Base-by-base conservation (phyloP, 2,113 vertebrate species). In the Garra rufa region DNA sequence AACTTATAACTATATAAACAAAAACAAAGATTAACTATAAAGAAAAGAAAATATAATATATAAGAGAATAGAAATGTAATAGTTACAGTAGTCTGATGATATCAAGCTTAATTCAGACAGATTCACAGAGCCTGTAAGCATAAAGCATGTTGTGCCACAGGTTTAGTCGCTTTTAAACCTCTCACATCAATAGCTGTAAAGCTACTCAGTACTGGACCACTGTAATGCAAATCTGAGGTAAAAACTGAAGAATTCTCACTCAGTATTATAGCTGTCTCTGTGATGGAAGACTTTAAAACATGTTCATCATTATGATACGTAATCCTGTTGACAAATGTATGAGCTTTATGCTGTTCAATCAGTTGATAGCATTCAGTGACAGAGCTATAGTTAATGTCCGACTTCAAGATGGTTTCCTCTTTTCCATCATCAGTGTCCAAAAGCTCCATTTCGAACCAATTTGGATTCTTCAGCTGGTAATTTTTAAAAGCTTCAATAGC, bases 381-480 rank as follows among this genome's bases (percentile, higher is more conserved):
- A 48, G 69, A 34, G 48, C 28, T 38, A 21, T 24, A 14, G 44
- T 4, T 28, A 10, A 14, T 50, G 24, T 83, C 71, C 17, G 24
- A 44, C 3, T 85, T 14, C 15, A 19, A 30, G 30, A 15, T 26
- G 24, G n/a, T n/a, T 38, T 71, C 43, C 52, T 90, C 43, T 90
- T 92, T 24, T 90, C 57, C 92, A 7, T 91, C 85, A 3, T 92
- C 92, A 0, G 90, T 76, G 48, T 88, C 88, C 48, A 95, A 8
- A 10, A 92, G 91, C 89, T 99, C 95, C 0, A 88, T 91, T 85
- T 96, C 94, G 90, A 99, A 99, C 98, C 98, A 99, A 61, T 92
- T 88, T 0, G 96, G 96, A 84, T 93, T 88, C 44, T 90, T 91
- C 1, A 30, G 6, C 90, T 99, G 98, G 90, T 96, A 95, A 5